Base-by-base conservation (phyloP, 2,797 vertebrate genomes). In the Onychomys torridus region DNA sequence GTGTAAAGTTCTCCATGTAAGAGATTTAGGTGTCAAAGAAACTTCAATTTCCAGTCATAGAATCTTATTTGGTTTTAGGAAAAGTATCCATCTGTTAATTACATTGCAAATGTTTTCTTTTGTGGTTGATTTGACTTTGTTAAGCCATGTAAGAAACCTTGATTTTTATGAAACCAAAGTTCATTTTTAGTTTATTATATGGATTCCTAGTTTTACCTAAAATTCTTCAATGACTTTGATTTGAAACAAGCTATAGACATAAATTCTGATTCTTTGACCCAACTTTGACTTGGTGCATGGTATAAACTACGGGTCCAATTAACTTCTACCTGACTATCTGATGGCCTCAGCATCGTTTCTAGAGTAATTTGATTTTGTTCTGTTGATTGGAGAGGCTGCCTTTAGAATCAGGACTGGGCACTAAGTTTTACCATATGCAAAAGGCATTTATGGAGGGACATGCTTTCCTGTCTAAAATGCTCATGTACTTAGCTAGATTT, bases 161-260 rank as follows among this genome's bases (percentile, higher is more conserved):
- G 2, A 89, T 43, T 89, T 95, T 95, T 84, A 95, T 86, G 52
- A 96, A 76, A 27, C 37, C 9, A 46, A 93, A 78, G 76, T 23
- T 55, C 19, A 6, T 83, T 63, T 69, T 76, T 75, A 16, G 23
- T 93, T 92, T 52, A 91, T 84, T 81, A 17, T 55, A 69, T 40
- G 6, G 14, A 83, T 59, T 71, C 12, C 63, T 37, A 85, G 9
- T 29, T 90, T 93, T 92, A 46, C 59, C 52, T 84, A 77, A 94
- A 71, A 88, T 32, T 63, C 17, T 67, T 34, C 4, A 65, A 82
- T 17, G 89, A 65, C n/a, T 75, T 43, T 57, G n/a, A 73, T 32
- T 59, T 57, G 52, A 55, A 57, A 88, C 4, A 34, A 34, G 49
- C 16, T 77, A 49, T 7, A 57, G 9, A 43, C 17, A 40, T 82